A percentile compares a stretch with the other conserved stretches of the same genome.
Evolutionary conservation across 1,140 invertebrate genomes (phyloP).

Genomic region (Archivesica marissinica): DNA sequence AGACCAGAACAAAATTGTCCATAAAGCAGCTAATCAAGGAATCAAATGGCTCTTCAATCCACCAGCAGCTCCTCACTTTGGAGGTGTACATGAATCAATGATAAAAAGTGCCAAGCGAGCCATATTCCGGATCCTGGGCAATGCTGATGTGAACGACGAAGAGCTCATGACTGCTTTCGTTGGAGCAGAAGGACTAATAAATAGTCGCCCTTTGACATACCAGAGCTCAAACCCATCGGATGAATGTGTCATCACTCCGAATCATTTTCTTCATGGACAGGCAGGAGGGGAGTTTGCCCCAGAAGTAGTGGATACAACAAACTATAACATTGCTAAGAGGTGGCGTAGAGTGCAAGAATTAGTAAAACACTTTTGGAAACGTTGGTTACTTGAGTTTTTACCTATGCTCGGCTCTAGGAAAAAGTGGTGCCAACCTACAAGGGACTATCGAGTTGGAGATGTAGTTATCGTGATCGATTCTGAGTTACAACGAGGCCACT

Average conservation of each 20-base stretch:
- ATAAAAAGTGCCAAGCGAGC: too few relatives aligned
- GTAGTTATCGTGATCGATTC: conserved; percentile 40
- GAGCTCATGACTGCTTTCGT: too few relatives aligned
- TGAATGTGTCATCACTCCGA: too few relatives aligned
- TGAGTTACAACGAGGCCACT: conserved; percentile 11
- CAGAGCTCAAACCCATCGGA: too few relatives aligned
- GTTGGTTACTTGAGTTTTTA: conserved; percentile 49
- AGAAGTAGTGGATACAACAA: conserved; percentile 76
- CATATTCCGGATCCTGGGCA: too few relatives aligned
- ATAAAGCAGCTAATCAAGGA: not conserved
- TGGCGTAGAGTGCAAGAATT: conserved; percentile 55
- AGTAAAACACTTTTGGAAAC: conserved; percentile 58
- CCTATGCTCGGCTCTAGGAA: conserved; percentile 15
- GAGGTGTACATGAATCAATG: too few relatives aligned
- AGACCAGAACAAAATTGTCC: conserved; percentile 25
- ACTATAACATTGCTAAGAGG: not conserved
- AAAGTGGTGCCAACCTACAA: too few relatives aligned
- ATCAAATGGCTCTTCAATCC: conserved; percentile 33
- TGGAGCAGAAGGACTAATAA: too few relatives aligned
- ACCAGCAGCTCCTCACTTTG: conserved; percentile 42
- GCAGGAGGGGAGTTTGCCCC: too few relatives aligned
- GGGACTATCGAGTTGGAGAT: conserved; percentile 39
- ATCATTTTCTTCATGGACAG: too few relatives aligned
- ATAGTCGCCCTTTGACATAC: too few relatives aligned
- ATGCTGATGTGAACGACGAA: too few relatives aligned